These are phyloP conservation scores for Oncorhynchus mykiss DNA, from an alignment of 2,113 vertebrate genomes.

Conservation along the genomic window DNA sequence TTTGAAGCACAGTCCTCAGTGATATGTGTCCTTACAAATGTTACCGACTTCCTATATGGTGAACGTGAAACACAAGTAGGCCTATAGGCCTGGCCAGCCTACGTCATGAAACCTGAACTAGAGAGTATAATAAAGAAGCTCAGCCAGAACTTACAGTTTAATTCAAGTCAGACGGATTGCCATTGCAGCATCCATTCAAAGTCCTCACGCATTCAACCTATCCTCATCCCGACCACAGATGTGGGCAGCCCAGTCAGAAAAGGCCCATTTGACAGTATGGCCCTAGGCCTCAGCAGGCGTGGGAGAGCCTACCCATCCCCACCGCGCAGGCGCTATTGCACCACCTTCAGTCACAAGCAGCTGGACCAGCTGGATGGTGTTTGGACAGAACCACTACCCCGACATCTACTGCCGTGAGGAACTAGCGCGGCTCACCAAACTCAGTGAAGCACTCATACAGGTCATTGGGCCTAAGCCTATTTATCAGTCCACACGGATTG, in stretches of 20 bases:
- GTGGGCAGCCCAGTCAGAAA: slow-evolving; percentile 61
- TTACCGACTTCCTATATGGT: slow-evolving; percentile 12
- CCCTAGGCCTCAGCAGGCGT: slow-evolving; percentile 39
- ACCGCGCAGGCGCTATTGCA: slow-evolving; percentile 82
- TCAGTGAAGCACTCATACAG: slow-evolving; percentile 90
- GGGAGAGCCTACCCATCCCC: slow-evolving; percentile 68
- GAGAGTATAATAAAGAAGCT: neutral
- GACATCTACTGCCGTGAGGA: slow-evolving; percentile 88
- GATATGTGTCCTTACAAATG: slow-evolving; percentile 48
- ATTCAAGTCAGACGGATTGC: neutral
- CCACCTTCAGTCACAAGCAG: slow-evolving; percentile 86
- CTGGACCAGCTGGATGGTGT: slow-evolving; percentile 85
- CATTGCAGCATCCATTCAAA: slow-evolving; percentile 17
- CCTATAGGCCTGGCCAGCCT: no score
- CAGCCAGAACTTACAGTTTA: neutral
- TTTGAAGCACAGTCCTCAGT: slow-evolving; percentile 48
- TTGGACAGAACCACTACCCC: slow-evolving; percentile 86
- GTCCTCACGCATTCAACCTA: slow-evolving; percentile 2
- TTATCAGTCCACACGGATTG: neutral
- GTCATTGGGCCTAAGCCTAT: slow-evolving; percentile 49
- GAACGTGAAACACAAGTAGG: slow-evolving; percentile 26
- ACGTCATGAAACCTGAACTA: slow-evolving; percentile 42
- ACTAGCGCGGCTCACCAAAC: slow-evolving; percentile 81
- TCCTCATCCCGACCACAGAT: slow-evolving; percentile 63
- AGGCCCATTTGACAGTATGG: slow-evolving; percentile 34